Conservation (phyloP, 2,113 vertebrate species). For the Corynorhinus townsendii region DNA sequence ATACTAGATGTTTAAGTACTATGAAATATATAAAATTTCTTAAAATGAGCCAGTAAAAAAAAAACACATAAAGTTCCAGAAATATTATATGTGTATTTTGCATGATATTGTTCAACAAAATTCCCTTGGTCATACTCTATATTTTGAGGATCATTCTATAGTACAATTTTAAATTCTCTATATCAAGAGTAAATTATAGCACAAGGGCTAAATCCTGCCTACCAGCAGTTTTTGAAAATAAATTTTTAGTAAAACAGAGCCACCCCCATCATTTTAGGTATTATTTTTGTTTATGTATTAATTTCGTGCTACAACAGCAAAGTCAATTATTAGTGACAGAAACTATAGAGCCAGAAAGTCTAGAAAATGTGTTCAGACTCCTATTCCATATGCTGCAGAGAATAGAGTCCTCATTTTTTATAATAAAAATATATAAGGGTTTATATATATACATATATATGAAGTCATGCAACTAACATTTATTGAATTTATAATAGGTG, state of each 20-base stretch:
- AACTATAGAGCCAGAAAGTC: not conserved
- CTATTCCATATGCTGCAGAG: not conserved
- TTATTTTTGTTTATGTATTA: not conserved
- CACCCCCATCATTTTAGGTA: not conserved
- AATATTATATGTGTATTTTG: not conserved
- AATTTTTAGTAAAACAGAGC: not conserved
- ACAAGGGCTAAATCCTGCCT: not conserved
- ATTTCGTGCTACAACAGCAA: not conserved
- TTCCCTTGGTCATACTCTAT: not conserved
- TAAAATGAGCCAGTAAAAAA: not conserved
- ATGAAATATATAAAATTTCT: not conserved
- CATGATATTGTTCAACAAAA: not conserved
- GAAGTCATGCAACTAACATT: not conserved
- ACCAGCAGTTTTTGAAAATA: not conserved
- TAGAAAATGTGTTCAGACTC: not conserved
- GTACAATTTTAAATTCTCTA: not conserved
- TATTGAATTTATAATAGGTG: constrained; percentile 8
- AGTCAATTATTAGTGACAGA: constrained; percentile 5
- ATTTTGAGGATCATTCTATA: not conserved
- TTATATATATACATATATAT: not conserved
- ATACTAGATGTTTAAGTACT: not conserved
- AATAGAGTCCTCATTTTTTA: not conserved
- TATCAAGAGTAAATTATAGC: not conserved
- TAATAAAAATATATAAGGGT: not conserved
- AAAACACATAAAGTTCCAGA: not conserved